Base-by-base conservation (phyloP, 2,113 vertebrate genomes). In the Oreochromis tanganicae region DNA sequence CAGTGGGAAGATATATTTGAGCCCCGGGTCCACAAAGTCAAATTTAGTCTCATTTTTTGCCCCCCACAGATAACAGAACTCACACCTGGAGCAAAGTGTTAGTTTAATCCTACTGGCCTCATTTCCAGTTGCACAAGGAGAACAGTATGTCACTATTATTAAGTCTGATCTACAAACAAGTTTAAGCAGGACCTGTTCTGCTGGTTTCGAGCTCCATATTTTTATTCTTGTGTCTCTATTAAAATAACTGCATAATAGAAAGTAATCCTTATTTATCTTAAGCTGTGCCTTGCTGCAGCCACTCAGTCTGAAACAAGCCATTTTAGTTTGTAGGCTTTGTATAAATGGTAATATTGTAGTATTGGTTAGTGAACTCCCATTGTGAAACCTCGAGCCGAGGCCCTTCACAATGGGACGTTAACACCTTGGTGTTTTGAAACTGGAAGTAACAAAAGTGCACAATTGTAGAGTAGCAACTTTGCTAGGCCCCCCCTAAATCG, bases 361-460 rank as follows among this genome's bases (percentile, higher is more conserved):
- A 55, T 7, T 73, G 9, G 14, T 29, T 17, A 1, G 9, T 3
- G 41, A 73, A 29, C 38, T 73, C 66, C 13, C 0, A 2, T 17
- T 48, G 41, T 0, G 41, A 17, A 17, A 73, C n/a, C 68, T 27
- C 5, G 6, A 17, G 41, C 68, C 0, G 2, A 48, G 41, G 68
- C 68, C 41, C 6, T 73, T 73, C 41, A 73, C 41, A 17, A 29
- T 43, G n/a, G 36, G 63, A 71, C 4, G 21, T 48, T 17, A 9
- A 46, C 68, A 73, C 41, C 8, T 73, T 48, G 41, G 41, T 17
- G 9, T 48, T 73, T 48, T 73, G 68, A 73, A 73, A 73, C 21
- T 73, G 41, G 41, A 73, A 29, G 41, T 48, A 27, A 48, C 68
- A 73, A 73, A 24, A 46, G 38, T 1, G 13, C 66, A 68, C 6